These are phyloP conservation scores for Scaeva pyrastri DNA, from an alignment of 2,888 invertebrate genomes.

Conservation along the genomic window DNA sequence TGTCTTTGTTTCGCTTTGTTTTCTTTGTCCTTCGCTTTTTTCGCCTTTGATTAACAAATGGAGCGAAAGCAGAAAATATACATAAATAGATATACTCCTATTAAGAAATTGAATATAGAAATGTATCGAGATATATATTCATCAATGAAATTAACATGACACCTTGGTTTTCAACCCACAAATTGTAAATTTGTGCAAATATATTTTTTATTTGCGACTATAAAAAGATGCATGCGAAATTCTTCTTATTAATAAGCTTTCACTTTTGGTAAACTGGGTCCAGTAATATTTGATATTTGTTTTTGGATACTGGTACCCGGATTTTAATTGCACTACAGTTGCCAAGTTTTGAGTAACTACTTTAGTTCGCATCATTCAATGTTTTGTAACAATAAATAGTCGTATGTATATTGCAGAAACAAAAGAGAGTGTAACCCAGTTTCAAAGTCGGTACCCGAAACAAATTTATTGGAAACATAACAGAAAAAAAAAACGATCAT, in stretches of 20 bases:
- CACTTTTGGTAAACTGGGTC: background rate
- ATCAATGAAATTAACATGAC: slow-evolving; percentile 26
- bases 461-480: too few species aligned
- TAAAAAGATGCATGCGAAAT: background rate
- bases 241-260: slow-evolving; percentile 7
- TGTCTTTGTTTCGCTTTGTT: slow-evolving; percentile 17
- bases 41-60: slow-evolving; percentile 45
- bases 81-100: background rate
- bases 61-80: slow-evolving; percentile 39
- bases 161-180: slow-evolving; percentile 11
- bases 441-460: too few species aligned
- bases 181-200: background rate
- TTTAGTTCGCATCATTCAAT: too few species aligned
- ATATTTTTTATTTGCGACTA: background rate
- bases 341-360: too few species aligned
- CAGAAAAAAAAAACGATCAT: too few species aligned
- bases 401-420: too few species aligned
- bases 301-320: background rate
- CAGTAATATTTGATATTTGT: too few species aligned
- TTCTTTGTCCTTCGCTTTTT: slow-evolving; percentile 31
- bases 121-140: background rate
- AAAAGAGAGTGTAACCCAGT: too few species aligned
- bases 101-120: too few species aligned
- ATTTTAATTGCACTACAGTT: background rate
- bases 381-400: too few species aligned